Conservation (phyloP, 2,797 vertebrate genomes). For the Notolabrus celidotus region DNA sequence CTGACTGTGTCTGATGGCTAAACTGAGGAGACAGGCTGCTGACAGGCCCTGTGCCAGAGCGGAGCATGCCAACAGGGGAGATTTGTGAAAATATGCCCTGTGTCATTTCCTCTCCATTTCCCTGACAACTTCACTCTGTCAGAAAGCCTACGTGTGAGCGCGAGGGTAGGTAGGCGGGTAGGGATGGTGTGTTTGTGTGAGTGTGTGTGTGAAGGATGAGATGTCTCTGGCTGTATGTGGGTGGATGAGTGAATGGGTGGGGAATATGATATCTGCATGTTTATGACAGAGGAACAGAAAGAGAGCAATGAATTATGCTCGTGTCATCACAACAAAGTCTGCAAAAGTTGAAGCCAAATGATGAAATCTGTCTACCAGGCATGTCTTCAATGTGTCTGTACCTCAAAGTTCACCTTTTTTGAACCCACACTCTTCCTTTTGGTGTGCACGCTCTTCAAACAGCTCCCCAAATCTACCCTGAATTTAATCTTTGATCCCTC, state of each 20-base stretch:
- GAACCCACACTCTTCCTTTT: conserved; percentile 53
- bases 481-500: conserved; percentile 79
- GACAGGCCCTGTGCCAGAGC: conserved; percentile 81
- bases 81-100: conserved; percentile 84
- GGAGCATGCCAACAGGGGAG: conserved; percentile 78
- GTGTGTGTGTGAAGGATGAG: conserved; percentile 46
- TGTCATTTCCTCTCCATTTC: conserved; percentile 83
- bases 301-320: conserved; percentile 42
- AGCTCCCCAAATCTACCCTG: conserved; percentile 63
- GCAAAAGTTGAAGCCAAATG: conserved; percentile 53
- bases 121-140: conserved; percentile 80
- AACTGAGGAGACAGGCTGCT: conserved; percentile 84
- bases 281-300: conserved; percentile 34
- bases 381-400: conserved; percentile 47
- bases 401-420: conserved; percentile 54
- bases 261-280: conserved; percentile 54
- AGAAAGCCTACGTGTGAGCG: conserved; percentile 61
- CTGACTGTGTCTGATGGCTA: conserved; percentile 77
- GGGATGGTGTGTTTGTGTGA: conserved; percentile 48
- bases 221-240: conserved; percentile 50
- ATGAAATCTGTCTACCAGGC: conserved; percentile 54
- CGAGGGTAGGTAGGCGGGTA: conserved; percentile 54
- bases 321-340: conserved; percentile 60
- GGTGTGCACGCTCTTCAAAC: conserved; percentile 63
- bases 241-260: conserved; percentile 52